These are phyloP conservation scores for Gallinago paraguaiae DNA, from an alignment of 2,113 vertebrate genomes.

Conservation along the genomic window DNA sequence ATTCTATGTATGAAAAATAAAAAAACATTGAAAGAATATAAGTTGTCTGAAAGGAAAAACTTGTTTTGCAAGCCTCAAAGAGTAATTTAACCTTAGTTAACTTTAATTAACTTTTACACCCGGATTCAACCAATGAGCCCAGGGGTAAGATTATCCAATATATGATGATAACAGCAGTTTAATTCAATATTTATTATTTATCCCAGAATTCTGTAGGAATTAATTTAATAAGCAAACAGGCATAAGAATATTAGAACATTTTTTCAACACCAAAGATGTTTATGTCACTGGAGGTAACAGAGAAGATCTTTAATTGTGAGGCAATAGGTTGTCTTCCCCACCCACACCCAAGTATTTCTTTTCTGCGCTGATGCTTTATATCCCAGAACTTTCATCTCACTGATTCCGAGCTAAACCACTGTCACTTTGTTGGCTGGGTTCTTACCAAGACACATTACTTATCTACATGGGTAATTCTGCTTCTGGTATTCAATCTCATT, in stretches of 20 bases:
- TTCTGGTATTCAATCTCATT: neutral
- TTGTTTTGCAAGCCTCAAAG: neutral
- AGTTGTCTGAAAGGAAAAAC: neutral
- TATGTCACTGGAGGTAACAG: neutral
- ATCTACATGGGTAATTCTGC: neutral
- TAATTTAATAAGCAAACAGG: neutral
- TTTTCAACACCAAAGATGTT: neutral
- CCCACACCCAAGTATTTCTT: neutral
- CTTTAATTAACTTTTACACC: neutral
- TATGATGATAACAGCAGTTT: neutral
- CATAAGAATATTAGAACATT: neutral
- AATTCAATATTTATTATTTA: neutral
- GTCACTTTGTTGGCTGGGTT: neutral
- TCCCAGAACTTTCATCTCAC: neutral
- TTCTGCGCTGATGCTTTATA: neutral
- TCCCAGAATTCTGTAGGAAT: neutral
- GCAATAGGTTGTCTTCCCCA: fast-evolving
- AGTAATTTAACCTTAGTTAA: neutral
- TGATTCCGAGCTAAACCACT: neutral
- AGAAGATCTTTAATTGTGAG: neutral
- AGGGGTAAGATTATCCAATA: neutral
- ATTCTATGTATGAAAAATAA: neutral
- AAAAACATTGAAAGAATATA: neutral
- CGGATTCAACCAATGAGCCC: neutral
- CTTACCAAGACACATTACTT: too few species aligned